Evolutionary conservation across 2,797 vertebrate species (phyloP), one percentile per base, ranked within the genome.

Genomic region (Coluber constrictor): DNA sequence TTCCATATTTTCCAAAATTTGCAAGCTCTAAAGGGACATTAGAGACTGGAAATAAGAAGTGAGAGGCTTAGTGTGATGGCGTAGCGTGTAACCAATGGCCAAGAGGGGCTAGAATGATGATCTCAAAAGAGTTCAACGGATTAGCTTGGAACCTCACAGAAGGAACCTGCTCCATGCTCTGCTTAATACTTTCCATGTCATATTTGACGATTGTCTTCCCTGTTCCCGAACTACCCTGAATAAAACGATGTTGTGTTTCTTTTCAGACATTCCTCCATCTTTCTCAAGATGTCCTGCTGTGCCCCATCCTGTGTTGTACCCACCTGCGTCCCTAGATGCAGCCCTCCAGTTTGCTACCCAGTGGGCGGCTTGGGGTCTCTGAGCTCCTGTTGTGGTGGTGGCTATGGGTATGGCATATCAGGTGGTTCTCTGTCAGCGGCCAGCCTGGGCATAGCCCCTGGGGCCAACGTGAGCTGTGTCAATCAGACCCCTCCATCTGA

Each of bases 391-490:
- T 37, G 37, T 37, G 37, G 37, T 37, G 37, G 37, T 2, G 37
- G 37, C 37, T 37, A 37, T 37, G 37, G 60, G 25, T 3, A 1
- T 29, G n/a, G 66, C n/a, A 32, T n/a, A 7, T 0, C 0, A 0
- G 15, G 54, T n/a, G 29, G 87, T 18, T 15, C 27, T 1, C 1
- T 5, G 0, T 23, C 55, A 2, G 27, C 87, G 1, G 4, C 8
- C 16, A 88, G 87, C 55, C n/a, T 88, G 15, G 87, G n/a, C 8
- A 0, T 88, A 4, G 1, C 10, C 4, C 5, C 16, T 0, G 55
- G 55, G 9, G 87, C 87, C 16, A 88, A 0, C 0, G 3, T 88
- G 18, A 10, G 54, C 29, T 57, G 55, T 7, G 0, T 88, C 16
- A 37, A 0, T n/a, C 87, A 88, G 87, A 11, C 1, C 27, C 86